Evolutionary conservation across 2,888 invertebrate species (phyloP).

Genomic region (Meiosimyza platycephala): DNA sequence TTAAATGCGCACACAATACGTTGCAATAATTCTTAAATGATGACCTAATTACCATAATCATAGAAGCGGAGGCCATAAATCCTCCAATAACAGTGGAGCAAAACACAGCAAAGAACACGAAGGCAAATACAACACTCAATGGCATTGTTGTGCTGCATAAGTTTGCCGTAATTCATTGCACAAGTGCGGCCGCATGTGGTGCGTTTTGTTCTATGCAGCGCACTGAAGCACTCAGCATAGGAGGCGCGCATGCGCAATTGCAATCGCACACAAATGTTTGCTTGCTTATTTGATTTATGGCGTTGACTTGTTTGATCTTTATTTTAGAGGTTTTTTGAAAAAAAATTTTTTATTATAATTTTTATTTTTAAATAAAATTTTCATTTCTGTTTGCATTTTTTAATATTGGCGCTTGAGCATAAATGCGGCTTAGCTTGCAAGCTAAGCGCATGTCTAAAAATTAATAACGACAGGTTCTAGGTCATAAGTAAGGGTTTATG

Average conservation of each 20-base stretch:
- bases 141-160: conserved; percentile 17
- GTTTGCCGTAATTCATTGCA: not conserved
- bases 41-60: conserved; percentile 60
- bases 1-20: conserved; percentile 6
- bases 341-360: too few species aligned
- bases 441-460: too few species aligned
- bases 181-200: conserved; percentile 36
- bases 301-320: conserved; percentile 42
- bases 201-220: conserved; percentile 32
- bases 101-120: not conserved
- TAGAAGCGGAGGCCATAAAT: conserved; percentile 51
- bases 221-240: conserved; percentile 17
- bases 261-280: not conserved
- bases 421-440: too few species aligned
- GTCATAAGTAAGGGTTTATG: too few species aligned
- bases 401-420: too few species aligned
- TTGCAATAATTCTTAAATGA: conserved; percentile 48
- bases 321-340: not conserved
- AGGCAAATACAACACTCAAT: not conserved
- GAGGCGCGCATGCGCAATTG: conserved; percentile 2
- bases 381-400: not conserved
- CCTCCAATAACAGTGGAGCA: conserved; percentile 34
- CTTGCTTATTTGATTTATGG: conserved; percentile 38
- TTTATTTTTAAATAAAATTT: too few species aligned
- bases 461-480: too few species aligned